Evolutionary conservation across 2,797 vertebrate species (phyloP).

Genomic region (Sebastiscus albofasciatus): DNA sequence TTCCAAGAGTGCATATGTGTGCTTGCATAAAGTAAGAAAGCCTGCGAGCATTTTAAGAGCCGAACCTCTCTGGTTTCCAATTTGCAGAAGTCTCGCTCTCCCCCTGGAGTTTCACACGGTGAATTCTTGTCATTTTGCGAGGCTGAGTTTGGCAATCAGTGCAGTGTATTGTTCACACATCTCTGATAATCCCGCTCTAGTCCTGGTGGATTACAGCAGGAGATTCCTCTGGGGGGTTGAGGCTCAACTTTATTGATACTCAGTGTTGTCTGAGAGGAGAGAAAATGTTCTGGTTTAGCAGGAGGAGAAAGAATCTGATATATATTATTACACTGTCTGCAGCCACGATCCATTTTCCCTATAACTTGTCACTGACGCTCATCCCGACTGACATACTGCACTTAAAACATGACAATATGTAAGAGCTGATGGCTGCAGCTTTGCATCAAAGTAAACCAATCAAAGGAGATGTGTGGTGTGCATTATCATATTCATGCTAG

Average conservation of each 20-base stretch:
- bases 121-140: conserved; percentile 26
- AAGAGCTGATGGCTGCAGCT: neutral
- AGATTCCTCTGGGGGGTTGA: conserved; percentile 23
- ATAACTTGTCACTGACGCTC: conserved; percentile 3
- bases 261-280: conserved; percentile 26
- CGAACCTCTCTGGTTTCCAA: conserved; percentile 20
- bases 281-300: conserved; percentile 26
- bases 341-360: conserved; percentile 11
- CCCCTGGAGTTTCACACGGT: conserved; percentile 8
- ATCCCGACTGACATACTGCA: neutral
- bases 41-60: conserved; percentile 6
- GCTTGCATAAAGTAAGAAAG: conserved; percentile 17
- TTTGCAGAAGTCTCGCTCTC: conserved; percentile 17
- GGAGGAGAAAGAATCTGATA: conserved; percentile 30
- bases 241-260: conserved; percentile 42
- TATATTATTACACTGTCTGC: conserved; percentile 23
- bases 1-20: neutral
- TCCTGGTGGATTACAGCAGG: conserved; percentile 35
- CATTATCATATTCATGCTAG: conserved; percentile 20
- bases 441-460: conserved; percentile 25
- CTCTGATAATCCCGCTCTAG: conserved; percentile 42
- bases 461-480: neutral
- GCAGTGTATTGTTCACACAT: conserved; percentile 47
- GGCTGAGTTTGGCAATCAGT: conserved; percentile 32
- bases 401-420: conserved; percentile 1